Conservation (phyloP, 2,797 vertebrate genomes). For the Ctenosaura bakeri region DNA sequence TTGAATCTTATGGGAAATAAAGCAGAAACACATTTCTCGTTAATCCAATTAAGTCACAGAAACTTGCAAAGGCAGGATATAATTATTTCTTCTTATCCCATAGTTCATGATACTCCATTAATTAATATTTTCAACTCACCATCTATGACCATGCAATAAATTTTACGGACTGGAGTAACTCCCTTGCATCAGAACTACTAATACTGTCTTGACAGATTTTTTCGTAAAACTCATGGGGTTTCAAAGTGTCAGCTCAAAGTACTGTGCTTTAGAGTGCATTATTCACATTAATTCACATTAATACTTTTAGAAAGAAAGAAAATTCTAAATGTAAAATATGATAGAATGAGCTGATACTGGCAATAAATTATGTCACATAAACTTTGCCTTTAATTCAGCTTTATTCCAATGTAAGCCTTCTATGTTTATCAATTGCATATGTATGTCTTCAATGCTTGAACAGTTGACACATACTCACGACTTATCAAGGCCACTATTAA, state of each 20-base stretch:
- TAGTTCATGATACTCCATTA: conserved; percentile 51
- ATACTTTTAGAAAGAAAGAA: conserved; percentile 1
- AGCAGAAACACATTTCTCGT: conserved; percentile 47
- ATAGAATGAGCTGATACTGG: not conserved
- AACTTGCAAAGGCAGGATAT: conserved; percentile 50
- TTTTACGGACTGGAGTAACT: conserved; percentile 71
- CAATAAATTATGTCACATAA: not conserved
- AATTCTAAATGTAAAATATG: not conserved
- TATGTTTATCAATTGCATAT: not conserved
- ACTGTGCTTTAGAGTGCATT: not conserved
- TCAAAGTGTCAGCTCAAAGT: conserved; percentile 14
- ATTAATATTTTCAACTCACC: conserved; percentile 69
- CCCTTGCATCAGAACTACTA: conserved; percentile 56
- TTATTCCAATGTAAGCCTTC: not conserved
- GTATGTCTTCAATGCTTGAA: not conserved
- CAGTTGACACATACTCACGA: too few species aligned
- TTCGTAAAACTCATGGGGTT: conserved; percentile 45
- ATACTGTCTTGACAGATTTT: conserved; percentile 46
- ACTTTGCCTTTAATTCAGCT: not conserved
- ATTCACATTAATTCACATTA: not conserved
- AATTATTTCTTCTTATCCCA: conserved; percentile 68
- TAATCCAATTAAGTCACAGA: conserved; percentile 51
- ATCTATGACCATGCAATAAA: conserved; percentile 57
- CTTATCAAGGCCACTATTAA: not conserved
- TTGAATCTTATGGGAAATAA: conserved; percentile 20